Evolutionary conservation across 2,888 invertebrate genomes (phyloP).

Genomic region (Fissipunctia ypsillon): DNA sequence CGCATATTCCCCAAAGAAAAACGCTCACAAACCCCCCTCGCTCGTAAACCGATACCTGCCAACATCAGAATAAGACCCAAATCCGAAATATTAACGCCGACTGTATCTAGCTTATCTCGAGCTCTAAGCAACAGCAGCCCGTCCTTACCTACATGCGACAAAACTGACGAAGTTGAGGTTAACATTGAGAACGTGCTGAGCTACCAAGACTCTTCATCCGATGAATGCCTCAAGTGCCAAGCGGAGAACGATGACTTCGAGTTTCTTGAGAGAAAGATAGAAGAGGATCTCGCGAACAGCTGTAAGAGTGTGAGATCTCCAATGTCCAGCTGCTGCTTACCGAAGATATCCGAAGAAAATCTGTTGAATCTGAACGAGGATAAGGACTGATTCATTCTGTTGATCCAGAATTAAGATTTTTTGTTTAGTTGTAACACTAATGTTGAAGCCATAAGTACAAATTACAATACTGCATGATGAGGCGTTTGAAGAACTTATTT

Average conservation of each 20-base stretch:
- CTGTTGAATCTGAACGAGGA: conserved; percentile 81
- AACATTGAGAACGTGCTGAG: conserved; percentile 85
- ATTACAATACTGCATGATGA: conserved; percentile 55
- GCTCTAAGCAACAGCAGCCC: conserved; percentile 83
- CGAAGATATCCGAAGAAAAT: conserved; percentile 87
- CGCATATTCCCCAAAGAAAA: conserved; percentile 82
- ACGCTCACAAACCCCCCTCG: conserved; percentile 65
- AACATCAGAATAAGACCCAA: conserved; percentile 73
- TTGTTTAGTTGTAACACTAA: conserved; percentile 55
- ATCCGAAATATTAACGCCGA: conserved; percentile 75
- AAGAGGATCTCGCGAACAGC: conserved; percentile 77
- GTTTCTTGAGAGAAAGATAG: conserved; percentile 81
- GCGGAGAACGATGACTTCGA: conserved; percentile 84
- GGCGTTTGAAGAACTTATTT: conserved; percentile 6
- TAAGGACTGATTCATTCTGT: conserved; percentile 68
- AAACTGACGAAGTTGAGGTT: conserved; percentile 79
- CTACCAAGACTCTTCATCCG: conserved; percentile 87
- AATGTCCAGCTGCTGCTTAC: conserved; percentile 77
- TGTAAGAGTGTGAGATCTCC: conserved; percentile 64
- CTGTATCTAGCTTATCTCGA: conserved; percentile 74
- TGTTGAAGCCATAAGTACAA: conserved; percentile 69
- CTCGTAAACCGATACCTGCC: conserved; percentile 57
- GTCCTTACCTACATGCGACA: conserved; percentile 74
- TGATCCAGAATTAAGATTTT: conserved; percentile 64
- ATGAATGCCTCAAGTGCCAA: conserved; percentile 83